A percentile compares a stretch with the other conserved stretches of the same genome.
Evolutionary conservation across 2,113 vertebrate species (phyloP).

Genomic region (Copsychus sechellarum): DNA sequence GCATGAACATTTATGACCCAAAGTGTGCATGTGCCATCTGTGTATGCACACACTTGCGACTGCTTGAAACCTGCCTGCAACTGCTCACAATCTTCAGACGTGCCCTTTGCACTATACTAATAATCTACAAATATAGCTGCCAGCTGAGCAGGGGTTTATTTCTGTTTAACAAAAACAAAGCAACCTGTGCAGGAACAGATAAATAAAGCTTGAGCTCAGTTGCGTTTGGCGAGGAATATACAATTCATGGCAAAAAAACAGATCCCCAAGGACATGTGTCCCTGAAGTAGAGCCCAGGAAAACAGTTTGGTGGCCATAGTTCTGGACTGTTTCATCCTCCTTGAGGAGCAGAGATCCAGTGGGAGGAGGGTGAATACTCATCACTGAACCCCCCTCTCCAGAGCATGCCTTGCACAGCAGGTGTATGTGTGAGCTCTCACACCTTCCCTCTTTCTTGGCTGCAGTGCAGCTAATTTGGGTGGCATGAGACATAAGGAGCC

Average conservation of each 20-base stretch:
- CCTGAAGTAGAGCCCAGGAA: background rate
- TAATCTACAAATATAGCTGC: background rate
- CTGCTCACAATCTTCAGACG: background rate
- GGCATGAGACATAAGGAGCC: background rate
- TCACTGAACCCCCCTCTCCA: no score
- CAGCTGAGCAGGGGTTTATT: background rate
- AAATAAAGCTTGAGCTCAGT: background rate
- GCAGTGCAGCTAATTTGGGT: background rate
- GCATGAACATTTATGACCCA: background rate
- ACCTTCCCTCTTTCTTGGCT: fast-evolving
- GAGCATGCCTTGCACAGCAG: fast-evolving
- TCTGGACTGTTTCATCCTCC: background rate
- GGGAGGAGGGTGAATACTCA: background rate
- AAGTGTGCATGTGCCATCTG: background rate
- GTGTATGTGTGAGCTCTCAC: fast-evolving
- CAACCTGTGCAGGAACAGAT: background rate
- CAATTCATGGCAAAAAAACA: background rate
- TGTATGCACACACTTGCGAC: background rate
- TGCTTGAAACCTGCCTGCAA: background rate
- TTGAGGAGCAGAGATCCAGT: background rate
- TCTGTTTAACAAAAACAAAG: background rate
- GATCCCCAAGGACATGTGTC: background rate
- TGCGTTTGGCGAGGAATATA: background rate
- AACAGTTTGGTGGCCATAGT: background rate
- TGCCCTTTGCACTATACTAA: background rate